Conservation (phyloP, 2,797 vertebrate genomes). For the Pampus argenteus region DNA sequence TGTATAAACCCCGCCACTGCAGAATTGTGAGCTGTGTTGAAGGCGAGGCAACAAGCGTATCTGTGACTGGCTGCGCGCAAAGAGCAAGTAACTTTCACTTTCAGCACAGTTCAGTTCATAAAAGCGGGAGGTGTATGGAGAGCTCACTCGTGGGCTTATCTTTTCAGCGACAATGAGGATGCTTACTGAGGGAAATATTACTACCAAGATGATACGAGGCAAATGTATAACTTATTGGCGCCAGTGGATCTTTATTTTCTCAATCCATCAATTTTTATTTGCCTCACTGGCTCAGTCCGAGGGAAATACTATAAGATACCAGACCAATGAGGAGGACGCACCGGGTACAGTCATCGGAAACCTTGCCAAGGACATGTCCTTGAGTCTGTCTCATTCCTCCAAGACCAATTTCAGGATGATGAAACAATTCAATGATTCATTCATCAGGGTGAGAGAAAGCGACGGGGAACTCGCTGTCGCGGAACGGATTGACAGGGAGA, state of each 20-base stretch:
- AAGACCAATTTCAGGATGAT: constrained; percentile 91
- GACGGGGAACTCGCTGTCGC: constrained; percentile 93
- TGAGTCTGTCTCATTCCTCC: constrained; percentile 84
- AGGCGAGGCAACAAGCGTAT: constrained; percentile 79
- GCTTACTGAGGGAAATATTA: constrained; percentile 43
- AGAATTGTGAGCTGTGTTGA: constrained; percentile 79
- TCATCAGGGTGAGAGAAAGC: constrained; percentile 91
- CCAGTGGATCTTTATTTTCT: constrained; percentile 77
- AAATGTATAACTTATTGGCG: constrained; percentile 65
- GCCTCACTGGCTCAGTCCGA: constrained; percentile 73
- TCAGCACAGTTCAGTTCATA: constrained; percentile 69
- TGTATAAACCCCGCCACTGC: constrained; percentile 88
- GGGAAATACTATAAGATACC: constrained; percentile 92
- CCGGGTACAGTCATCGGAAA: constrained; percentile 95
- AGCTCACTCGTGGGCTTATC: constrained; percentile 64
- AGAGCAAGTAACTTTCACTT: constrained; percentile 81
- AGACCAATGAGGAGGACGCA: constrained; percentile 92
- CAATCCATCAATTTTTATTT: constrained; percentile 70
- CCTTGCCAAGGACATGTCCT: constrained; percentile 92
- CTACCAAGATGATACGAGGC: constrained; percentile 64
- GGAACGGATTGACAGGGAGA: constrained; percentile 92
- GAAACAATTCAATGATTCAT: constrained; percentile 92
- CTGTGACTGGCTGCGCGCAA: constrained; percentile 74
- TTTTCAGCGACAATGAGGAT: constrained; percentile 55
- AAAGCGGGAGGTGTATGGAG: constrained; percentile 72